phyloP scores from a whole-genome alignment of 2,797 vertebrate species.

The Argyrosomus regius region DNA sequence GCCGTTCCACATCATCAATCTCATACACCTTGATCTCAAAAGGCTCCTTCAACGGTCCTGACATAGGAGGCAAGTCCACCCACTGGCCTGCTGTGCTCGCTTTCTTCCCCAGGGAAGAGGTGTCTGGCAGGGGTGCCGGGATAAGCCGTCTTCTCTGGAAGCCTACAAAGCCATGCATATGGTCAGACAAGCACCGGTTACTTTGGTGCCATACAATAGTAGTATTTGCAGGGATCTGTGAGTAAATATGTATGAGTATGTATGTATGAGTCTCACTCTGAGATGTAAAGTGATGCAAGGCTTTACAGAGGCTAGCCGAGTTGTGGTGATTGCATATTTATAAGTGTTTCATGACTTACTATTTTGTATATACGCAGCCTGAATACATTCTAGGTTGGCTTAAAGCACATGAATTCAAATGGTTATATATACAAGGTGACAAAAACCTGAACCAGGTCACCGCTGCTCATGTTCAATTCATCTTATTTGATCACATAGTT shows the following conservation, averaged over 20 bases:
- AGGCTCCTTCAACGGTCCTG: conserved; percentile 94
- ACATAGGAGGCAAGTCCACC: conserved; percentile 96
- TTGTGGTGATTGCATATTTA: conserved; percentile 73
- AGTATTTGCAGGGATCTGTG: conserved; percentile 53
- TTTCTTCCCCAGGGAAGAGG: conserved; percentile 92
- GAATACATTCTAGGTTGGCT: conserved; percentile 56
- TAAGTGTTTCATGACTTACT: conserved; percentile 48
- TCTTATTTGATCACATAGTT: conserved; percentile 56
- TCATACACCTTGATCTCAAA: conserved; percentile 99
- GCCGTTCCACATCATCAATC: conserved; percentile 96
- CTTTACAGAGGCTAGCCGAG: conserved; percentile 45
- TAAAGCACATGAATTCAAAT: conserved; percentile 53
- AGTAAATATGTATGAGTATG: conserved; percentile 74
- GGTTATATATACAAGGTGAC: conserved; percentile 32
- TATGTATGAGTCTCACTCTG: conserved; percentile 64
- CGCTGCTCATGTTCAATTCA: conserved; percentile 52
- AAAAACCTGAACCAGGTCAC: conserved; percentile 46
- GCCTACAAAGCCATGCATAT: conserved; percentile 73
- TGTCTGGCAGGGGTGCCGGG: conserved; percentile 93
- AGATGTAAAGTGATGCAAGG: conserved; percentile 64
- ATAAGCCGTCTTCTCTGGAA: conserved; percentile 96
- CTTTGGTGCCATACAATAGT: conserved; percentile 40
- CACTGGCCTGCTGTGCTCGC: conserved; percentile 91
- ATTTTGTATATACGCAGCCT: conserved; percentile 42
- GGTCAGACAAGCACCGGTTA: conserved; percentile 55